Percentiles rank a stretch among this genome's conserved stretches.
These are phyloP conservation scores for Oncorhynchus mykiss DNA, from an alignment of 2,113 vertebrate species.

Conservation along the genomic window DNA sequence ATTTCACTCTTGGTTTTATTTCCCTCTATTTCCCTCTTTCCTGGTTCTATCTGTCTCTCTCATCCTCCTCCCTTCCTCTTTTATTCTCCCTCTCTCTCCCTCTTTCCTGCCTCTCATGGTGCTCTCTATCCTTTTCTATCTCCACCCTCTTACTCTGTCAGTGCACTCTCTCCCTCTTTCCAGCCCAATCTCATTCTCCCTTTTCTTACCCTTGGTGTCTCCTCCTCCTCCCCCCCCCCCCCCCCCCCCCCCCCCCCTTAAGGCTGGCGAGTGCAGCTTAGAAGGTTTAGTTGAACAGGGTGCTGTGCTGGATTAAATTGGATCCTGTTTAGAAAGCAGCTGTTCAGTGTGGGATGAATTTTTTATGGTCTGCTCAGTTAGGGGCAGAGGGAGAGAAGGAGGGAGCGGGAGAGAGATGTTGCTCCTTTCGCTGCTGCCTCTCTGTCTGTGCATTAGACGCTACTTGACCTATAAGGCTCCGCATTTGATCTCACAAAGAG, in stretches of 20 bases:
- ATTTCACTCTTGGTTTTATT: too few species aligned
- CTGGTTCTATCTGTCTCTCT: too few species aligned
- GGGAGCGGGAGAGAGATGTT: neutral
- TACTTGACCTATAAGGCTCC: neutral
- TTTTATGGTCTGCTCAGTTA: constrained; percentile 30
- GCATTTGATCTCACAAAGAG: too few species aligned
- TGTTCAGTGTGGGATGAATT: constrained; percentile 36
- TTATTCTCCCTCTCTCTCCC: too few species aligned
- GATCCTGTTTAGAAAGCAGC: constrained; percentile 40
- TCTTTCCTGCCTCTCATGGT: too few species aligned
- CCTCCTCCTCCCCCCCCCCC: too few species aligned
- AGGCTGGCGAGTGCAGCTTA: neutral
- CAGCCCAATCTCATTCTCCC: too few species aligned
- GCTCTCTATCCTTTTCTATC: too few species aligned
- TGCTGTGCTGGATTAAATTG: constrained; percentile 32
- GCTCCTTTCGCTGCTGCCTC: neutral
- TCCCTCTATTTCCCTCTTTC: too few species aligned
- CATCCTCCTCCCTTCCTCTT: too few species aligned
- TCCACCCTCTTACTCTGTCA: neutral
- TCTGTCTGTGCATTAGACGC: neutral
- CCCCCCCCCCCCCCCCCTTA: too few species aligned
- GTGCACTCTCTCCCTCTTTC: neutral
- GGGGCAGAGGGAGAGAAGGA: constrained; percentile 4
- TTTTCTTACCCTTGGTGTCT: too few species aligned
- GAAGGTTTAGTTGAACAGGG: constrained; percentile 4